Base-by-base conservation (phyloP, 2,888 invertebrate genomes). In the Athetis lepigone region DNA sequence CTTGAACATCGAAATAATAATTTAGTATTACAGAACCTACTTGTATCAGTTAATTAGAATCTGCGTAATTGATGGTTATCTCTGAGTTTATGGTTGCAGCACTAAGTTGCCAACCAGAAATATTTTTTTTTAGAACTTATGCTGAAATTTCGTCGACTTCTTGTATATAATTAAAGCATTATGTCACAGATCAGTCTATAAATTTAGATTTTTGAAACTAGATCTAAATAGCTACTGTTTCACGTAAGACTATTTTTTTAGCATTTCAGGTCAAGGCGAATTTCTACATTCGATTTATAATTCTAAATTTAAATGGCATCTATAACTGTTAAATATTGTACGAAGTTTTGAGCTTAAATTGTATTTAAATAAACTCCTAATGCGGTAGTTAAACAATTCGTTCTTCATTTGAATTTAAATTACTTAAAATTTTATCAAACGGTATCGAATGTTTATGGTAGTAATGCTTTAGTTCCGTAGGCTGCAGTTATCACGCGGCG, bases 401-500 rank as follows among this genome's bases (percentile, higher is more conserved):
- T 13, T 4, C 4, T 33, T 36, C 19, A 45, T 42, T 33, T 23
- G 9, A 47, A 49, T 13, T 37, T 13, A 11, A 37, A 39, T 36
- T 64, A 45, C n/a, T 25, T 1, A 55, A 16, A 46, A 27, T 67
- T 67, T 61, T 43, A 58, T 16, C 29, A 9, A 63, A 49, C 25
- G 52, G 1, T 50, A 23, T 45, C 56, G 50, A 57, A 29, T 60
- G 13, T 56, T 73, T n/a, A 39, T 61, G 9, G n/a, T n/a, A 29
- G 29, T 11, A 29, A 29, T 62, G 39, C 59, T 75, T 61, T 58
- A 59, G 25, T 62, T 61, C 68, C 70, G 64, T 66, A 70, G 60
- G 73, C 70, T 86, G 86, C 86, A 87, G 86, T 83, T 86, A 87
- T 85, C 86, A 77, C 75, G 62, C 56, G 68, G 84, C 79, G 85